Conservation (phyloP, 1,140 invertebrate species). For the Elymnias hypermnestra region DNA sequence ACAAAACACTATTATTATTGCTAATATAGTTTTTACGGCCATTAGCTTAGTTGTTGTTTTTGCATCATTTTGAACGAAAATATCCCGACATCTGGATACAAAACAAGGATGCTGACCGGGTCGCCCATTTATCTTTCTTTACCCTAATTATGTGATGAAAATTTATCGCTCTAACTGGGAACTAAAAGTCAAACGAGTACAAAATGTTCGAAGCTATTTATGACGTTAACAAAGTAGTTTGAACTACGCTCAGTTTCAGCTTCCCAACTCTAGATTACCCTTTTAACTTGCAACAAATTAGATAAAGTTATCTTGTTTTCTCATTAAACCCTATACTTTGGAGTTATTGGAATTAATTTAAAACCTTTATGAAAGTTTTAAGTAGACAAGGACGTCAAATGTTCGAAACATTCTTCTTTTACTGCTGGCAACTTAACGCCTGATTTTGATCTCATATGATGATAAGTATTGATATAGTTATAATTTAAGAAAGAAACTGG, state of each 20-base stretch:
- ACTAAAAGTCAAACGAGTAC: constrained; percentile 18
- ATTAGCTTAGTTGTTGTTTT: constrained; percentile 6
- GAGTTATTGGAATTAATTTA: too few species aligned
- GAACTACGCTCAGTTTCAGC: constrained; percentile 1
- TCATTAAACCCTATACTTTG: too few species aligned
- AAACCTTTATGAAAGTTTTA: too few species aligned
- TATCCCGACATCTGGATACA: constrained; percentile 11
- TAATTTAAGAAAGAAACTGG: too few species aligned
- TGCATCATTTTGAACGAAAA: constrained; percentile 9
- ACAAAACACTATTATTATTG: neutral
- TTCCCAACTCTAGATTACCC: too few species aligned
- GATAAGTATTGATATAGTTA: too few species aligned
- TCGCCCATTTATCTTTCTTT: constrained; percentile 47
- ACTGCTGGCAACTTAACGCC: too few species aligned
- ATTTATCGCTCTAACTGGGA: constrained; percentile 39
- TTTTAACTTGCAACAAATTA: too few species aligned
- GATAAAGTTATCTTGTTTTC: too few species aligned
- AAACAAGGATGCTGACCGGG: constrained; percentile 14
- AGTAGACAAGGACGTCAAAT: too few species aligned
- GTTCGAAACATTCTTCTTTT: too few species aligned
- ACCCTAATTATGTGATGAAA: constrained; percentile 55
- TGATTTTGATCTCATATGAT: too few species aligned
- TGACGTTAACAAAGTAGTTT: constrained; percentile 4
- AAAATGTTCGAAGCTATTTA: constrained; percentile 18
- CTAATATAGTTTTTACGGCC: constrained; percentile 2